These are phyloP conservation scores for Panthera uncia DNA, from an alignment of 2,113 vertebrate species.

Conservation along the genomic window DNA sequence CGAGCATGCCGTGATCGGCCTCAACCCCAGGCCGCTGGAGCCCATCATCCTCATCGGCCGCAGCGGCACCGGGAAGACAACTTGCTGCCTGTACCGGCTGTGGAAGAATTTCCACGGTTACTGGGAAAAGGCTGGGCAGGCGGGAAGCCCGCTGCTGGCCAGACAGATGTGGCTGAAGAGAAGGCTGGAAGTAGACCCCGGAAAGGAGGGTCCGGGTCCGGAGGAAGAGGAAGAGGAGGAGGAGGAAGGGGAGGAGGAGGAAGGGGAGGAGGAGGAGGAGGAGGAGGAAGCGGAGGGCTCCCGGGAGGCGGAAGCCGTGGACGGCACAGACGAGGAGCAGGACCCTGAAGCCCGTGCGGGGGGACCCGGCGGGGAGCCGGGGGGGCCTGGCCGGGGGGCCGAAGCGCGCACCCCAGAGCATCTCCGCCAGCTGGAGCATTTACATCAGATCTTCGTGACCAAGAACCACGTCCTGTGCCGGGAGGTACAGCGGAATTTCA, in stretches of 20 bases:
- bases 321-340: constrained; percentile 31
- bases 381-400: accelerated
- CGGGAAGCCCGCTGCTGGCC: constrained; percentile 82
- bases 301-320: constrained; percentile 7
- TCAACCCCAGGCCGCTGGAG: constrained; percentile 86
- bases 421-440: constrained; percentile 79
- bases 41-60: constrained; percentile 89
- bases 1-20: constrained; percentile 86
- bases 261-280: constrained; percentile 47
- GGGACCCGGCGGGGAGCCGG: neutral
- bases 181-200: constrained; percentile 45
- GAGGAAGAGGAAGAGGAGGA: constrained; percentile 64
- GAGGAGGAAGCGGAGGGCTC: constrained; percentile 4
- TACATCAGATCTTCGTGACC: constrained; percentile 89
- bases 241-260: constrained; percentile 48
- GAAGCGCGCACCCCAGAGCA: neutral
- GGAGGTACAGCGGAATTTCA: constrained; percentile 89
- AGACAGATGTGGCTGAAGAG: constrained; percentile 81
- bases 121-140: constrained; percentile 84
- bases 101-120: constrained; percentile 88
- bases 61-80: constrained; percentile 90
- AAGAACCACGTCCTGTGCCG: constrained; percentile 90
- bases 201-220: neutral
- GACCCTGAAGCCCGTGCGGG: neutral
- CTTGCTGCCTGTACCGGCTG: constrained; percentile 88